Evolutionary conservation across 2,797 vertebrate species (phyloP).

Genomic region (Intellagama lesueurii): DNA sequence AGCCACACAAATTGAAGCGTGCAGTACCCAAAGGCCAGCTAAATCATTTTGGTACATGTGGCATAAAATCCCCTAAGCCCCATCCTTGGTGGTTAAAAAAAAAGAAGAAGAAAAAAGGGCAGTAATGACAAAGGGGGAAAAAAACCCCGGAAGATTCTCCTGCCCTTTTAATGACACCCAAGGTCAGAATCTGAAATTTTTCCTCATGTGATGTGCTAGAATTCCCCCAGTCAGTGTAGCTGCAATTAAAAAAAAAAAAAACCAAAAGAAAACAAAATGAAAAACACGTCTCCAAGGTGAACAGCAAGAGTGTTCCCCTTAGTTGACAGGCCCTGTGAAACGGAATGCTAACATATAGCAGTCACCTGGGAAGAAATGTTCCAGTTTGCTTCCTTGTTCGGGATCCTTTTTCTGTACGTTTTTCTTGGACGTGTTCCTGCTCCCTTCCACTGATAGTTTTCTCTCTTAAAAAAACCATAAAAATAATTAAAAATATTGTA

Average conservation of each 20-base stretch:
- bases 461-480: neutral
- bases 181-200: too few relatives aligned
- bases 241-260: too few relatives aligned
- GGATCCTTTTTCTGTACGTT: neutral
- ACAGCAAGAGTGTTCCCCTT: neutral
- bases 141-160: neutral
- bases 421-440: constrained; percentile 21
- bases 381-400: too few relatives aligned
- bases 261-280: too few relatives aligned
- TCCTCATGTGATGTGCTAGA: too few relatives aligned
- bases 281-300: constrained; percentile 16
- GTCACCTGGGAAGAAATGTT: too few relatives aligned
- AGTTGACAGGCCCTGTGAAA: constrained; percentile 43
- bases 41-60: neutral
- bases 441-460: constrained; percentile 14
- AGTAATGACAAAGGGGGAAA: neutral
- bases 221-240: too few relatives aligned
- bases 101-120: too few relatives aligned
- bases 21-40: neutral
- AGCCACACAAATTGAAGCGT: neutral
- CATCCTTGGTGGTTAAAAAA: neutral
- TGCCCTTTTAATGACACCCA: too few relatives aligned
- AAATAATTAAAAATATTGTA: neutral
- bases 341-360: constrained; percentile 24
- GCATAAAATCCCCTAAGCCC: neutral